These are phyloP conservation scores for Nothoprocta pentlandii DNA, from an alignment of 2,113 vertebrate genomes.

Conservation along the genomic window DNA sequence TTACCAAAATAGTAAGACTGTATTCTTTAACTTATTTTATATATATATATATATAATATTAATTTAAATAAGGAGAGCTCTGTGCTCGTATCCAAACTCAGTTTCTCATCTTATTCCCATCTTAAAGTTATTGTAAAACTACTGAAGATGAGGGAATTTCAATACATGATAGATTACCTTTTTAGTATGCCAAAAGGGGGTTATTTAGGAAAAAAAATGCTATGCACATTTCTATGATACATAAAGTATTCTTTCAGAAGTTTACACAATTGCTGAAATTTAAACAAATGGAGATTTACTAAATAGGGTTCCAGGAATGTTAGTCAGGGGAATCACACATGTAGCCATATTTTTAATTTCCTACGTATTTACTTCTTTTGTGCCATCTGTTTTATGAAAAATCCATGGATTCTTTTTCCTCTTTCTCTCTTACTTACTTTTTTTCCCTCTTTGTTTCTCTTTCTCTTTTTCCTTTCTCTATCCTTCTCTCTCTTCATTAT, in stretches of 20 bases:
- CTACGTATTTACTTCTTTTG: neutral
- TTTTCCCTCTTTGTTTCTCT: accelerated
- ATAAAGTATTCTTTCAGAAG: neutral
- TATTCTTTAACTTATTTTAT: neutral
- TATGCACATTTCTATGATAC: neutral
- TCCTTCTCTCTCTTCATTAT: neutral
- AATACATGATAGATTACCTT: neutral
- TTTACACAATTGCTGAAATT: neutral
- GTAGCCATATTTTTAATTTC: neutral
- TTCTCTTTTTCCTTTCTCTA: neutral
- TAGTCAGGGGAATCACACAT: neutral
- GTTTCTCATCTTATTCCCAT: neutral
- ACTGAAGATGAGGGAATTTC: neutral
- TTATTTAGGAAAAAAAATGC: neutral
- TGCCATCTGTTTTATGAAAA: neutral
- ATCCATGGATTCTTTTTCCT: neutral
- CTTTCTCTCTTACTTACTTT: neutral
- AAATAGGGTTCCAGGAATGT: neutral
- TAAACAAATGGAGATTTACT: neutral
- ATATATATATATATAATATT: neutral
- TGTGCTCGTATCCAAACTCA: neutral
- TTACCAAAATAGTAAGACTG: neutral
- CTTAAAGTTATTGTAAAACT: neutral
- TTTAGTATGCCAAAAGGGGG: neutral
- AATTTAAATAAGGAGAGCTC: neutral